A percentile compares a stretch with the other conserved stretches of the same genome.
phyloP scores from a whole-genome alignment of 2,888 invertebrate genomes.

The Leucoma salicis region DNA sequence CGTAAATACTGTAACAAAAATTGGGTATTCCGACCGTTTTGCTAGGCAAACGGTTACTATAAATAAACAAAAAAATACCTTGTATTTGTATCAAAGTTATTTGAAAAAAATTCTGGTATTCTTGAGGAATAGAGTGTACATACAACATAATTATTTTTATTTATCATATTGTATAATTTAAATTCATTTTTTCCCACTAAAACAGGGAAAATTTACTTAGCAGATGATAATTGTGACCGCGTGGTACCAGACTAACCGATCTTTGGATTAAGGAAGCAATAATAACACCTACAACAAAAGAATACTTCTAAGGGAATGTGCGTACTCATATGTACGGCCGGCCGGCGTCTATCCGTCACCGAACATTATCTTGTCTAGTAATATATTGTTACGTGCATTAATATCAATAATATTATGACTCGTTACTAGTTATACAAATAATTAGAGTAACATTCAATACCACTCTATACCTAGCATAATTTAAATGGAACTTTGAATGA shows the following conservation, averaged over 20 bases:
- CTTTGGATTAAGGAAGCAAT: constrained; percentile 69
- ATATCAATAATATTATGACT: constrained; percentile 58
- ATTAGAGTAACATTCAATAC: constrained; percentile 63
- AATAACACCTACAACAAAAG: constrained; percentile 49
- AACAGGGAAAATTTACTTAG: constrained; percentile 8
- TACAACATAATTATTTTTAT: too few species aligned
- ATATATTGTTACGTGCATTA: constrained; percentile 53
- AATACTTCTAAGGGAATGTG: constrained; percentile 59
- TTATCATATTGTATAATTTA: background rate
- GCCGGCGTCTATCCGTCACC: constrained; percentile 16
- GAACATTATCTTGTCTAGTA: constrained; percentile 28
- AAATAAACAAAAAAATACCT: background rate
- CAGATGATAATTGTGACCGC: constrained; percentile 15
- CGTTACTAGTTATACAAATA: constrained; percentile 47
- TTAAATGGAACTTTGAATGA: constrained; percentile 59
- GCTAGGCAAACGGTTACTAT: constrained; percentile 10
- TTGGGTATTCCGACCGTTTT: constrained; percentile 18
- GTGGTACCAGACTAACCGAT: constrained; percentile 50
- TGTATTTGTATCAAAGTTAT: background rate
- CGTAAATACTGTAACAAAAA: constrained; percentile 68
- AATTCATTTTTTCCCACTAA: constrained; percentile 10
- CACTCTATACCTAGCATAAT: constrained; percentile 50
- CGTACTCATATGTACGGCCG: constrained; percentile 38
- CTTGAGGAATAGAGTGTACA: background rate
- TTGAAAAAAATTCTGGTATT: background rate